Conservation (phyloP, 2,888 invertebrate species). For the Drosophila mayaguana region DNA sequence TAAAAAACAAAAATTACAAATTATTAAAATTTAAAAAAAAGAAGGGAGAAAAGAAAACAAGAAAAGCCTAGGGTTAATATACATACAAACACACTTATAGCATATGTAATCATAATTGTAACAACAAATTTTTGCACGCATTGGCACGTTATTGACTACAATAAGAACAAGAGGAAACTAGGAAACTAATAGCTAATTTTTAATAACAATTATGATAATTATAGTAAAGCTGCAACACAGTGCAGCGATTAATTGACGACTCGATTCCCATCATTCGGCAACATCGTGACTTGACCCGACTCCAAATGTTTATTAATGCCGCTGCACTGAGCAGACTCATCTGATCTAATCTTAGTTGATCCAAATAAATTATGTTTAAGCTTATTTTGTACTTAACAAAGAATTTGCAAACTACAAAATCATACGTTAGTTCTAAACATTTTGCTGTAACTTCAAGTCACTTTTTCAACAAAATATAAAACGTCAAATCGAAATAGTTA, state of each 20-base stretch:
- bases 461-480: constrained; percentile 63
- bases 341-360: constrained; percentile 44
- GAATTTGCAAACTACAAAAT: constrained; percentile 36
- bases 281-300: background rate
- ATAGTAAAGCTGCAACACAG: constrained; percentile 25
- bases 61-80: constrained; percentile 43
- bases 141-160: constrained; percentile 58
- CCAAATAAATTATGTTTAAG: constrained; percentile 34
- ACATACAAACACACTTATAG: constrained; percentile 21
- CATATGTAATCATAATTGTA: constrained; percentile 38
- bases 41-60: constrained; percentile 17
- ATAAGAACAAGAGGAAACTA: constrained; percentile 31
- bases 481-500: constrained; percentile 45
- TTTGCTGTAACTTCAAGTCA: constrained; percentile 70
- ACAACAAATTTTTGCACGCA: constrained; percentile 68
- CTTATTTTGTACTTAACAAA: constrained; percentile 68
- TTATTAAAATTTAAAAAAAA: constrained; percentile 19
- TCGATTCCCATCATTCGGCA: background rate
- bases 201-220: constrained; percentile 29
- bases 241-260: constrained; percentile 37
- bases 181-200: constrained; percentile 68
- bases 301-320: background rate
- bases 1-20: constrained; percentile 28
- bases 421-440: constrained; percentile 53
- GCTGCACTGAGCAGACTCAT: constrained; percentile 23